Evolutionary conservation across 1,140 invertebrate species (phyloP).

Genomic region (Charaxes varanes): DNA sequence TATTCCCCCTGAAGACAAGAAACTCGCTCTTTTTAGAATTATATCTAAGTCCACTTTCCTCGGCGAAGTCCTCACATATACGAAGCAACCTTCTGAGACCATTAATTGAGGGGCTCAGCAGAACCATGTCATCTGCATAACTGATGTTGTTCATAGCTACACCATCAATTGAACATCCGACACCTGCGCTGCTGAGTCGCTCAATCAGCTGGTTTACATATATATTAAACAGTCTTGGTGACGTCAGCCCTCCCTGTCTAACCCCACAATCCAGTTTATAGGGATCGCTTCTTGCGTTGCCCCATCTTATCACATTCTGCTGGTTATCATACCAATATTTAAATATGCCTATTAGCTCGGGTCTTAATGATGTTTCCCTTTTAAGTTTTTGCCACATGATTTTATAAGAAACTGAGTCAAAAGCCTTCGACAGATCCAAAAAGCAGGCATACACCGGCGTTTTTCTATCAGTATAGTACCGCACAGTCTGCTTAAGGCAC

Average conservation of each 20-base stretch:
- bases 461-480: slow-evolving; percentile 3
- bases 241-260: slow-evolving; percentile 8
- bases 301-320: neutral
- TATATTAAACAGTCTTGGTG: no score
- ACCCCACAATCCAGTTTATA: slow-evolving; percentile 1
- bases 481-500: slow-evolving; percentile 1
- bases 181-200: no score
- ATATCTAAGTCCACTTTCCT: no score
- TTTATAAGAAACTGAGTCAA: neutral
- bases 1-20: no score
- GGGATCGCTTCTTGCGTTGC: neutral
- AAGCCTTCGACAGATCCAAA: slow-evolving; percentile 2
- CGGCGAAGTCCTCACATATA: no score
- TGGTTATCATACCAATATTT: neutral
- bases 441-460: neutral
- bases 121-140: no score
- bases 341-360: neutral
- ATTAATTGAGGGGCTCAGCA: no score
- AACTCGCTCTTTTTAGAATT: no score
- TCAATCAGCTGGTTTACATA: no score
- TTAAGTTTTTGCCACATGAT: neutral
- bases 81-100: no score
- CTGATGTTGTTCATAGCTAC: no score
- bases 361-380: neutral
- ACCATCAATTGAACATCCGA: no score